A percentile compares a stretch with the other conserved stretches of the same genome.
phyloP scores from a whole-genome alignment of 1,140 invertebrate genomes.

The Rhizoglyphus robini region DNA sequence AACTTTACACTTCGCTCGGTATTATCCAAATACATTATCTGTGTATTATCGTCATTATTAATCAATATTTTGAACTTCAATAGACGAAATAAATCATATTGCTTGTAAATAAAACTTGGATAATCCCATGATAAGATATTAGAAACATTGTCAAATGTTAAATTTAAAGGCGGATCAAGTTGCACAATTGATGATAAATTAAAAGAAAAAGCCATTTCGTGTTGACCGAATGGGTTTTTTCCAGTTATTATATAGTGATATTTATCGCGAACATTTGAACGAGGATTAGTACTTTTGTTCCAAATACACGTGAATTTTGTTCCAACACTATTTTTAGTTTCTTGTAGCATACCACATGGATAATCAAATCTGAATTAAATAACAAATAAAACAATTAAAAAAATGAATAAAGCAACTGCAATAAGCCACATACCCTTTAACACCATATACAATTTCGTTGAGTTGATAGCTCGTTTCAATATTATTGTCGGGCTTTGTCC shows the following conservation, averaged over 20 bases:
- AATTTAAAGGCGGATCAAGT: not conserved
- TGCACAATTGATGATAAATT: not conserved
- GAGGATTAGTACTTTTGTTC: not conserved
- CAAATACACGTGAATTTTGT: not conserved
- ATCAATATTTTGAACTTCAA: slow-evolving; percentile 1
- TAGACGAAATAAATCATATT: no score
- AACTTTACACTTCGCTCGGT: not conserved
- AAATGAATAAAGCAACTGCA: not conserved
- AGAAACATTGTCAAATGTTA: not conserved
- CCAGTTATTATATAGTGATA: not conserved
- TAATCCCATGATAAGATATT: not conserved
- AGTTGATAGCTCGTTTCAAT: not conserved
- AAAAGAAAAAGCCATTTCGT: not conserved
- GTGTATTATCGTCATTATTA: not conserved
- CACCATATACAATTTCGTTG: not conserved
- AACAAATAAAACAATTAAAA: not conserved
- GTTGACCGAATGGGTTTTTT: not conserved
- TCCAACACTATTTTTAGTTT: not conserved
- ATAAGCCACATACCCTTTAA: not conserved
- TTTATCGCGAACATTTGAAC: not conserved
- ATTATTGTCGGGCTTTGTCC: not conserved
- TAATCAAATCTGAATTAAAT: not conserved
- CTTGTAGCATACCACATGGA: not conserved
- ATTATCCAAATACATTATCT: not conserved
- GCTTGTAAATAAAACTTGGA: not conserved